Conservation (phyloP, 1,140 invertebrate genomes). For the Branchinecta lindahli region DNA sequence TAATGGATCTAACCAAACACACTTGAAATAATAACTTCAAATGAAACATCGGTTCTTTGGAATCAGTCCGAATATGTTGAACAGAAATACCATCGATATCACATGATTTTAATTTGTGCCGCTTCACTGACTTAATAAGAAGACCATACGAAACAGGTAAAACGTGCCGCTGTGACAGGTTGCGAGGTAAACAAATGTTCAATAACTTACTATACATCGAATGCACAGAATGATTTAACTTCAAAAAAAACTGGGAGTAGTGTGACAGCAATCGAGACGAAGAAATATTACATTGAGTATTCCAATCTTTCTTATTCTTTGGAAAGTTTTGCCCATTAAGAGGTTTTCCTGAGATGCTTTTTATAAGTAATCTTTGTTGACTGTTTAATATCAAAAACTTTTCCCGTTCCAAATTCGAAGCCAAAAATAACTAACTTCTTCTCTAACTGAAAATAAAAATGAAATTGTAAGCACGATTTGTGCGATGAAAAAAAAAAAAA, state of each 20-base stretch:
- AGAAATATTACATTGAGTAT: neutral
- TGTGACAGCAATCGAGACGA: neutral
- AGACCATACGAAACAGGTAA: constrained; percentile 3
- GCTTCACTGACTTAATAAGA: neutral
- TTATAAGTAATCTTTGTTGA: too few species aligned
- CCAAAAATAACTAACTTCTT: too few species aligned
- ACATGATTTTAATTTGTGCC: neutral
- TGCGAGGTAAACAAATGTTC: neutral
- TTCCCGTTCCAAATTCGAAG: too few species aligned
- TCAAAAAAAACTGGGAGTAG: neutral
- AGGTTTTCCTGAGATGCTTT: too few species aligned
- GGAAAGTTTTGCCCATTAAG: too few species aligned
- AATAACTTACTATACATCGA: neutral
- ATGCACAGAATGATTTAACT: constrained; percentile 8
- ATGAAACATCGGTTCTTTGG: constrained; percentile 8
- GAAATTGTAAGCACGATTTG: too few species aligned
- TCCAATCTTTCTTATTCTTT: too few species aligned
- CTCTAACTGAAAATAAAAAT: too few species aligned
- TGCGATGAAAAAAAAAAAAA: too few species aligned
- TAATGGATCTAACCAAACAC: neutral
- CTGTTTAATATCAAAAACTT: too few species aligned
- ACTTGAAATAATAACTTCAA: constrained; percentile 1
- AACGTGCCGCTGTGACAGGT: constrained; percentile 4
- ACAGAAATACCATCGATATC: neutral
- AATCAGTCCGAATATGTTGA: neutral